Percentiles rank a stretch among this genome's conserved stretches.
phyloP scores from a whole-genome alignment of 35 echinoderm and acorn worm species.

The Holothuria glaberrima region DNA sequence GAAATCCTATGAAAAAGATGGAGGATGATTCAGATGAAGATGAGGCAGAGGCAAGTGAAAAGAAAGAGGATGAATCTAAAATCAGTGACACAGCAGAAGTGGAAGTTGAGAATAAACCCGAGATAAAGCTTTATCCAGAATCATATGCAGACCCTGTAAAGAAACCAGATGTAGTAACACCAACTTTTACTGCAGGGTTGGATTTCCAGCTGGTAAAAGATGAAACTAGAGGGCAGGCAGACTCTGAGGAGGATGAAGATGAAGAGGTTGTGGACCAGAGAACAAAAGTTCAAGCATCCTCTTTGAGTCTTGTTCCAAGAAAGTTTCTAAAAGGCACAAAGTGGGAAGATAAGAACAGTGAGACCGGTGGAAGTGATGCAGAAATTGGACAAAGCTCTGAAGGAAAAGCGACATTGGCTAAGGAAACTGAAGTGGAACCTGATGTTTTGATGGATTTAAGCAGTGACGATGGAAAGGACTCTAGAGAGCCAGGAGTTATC shows the following conservation, averaged over 20 bases:
- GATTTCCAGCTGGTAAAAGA: slow-evolving; percentile 47
- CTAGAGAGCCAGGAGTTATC: slow-evolving; percentile 36
- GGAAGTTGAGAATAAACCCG: neutral
- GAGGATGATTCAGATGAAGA: slow-evolving; percentile 36
- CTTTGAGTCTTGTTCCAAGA: slow-evolving; percentile 48
- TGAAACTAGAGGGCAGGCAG: slow-evolving; percentile 25
- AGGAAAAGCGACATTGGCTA: neutral
- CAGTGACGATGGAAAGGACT: slow-evolving; percentile 50
- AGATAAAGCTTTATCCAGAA: neutral
- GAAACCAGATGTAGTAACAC: neutral
- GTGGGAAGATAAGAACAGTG: slow-evolving; percentile 2
- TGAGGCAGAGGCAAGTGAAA: neutral
- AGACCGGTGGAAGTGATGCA: neutral
- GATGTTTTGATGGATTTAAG: slow-evolving; percentile 41
- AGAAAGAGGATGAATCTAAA: neutral
- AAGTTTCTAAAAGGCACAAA: slow-evolving; percentile 43
- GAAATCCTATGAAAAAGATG: slow-evolving; percentile 42
- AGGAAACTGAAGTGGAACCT: neutral
- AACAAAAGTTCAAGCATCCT: slow-evolving; percentile 19
- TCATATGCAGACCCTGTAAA: neutral
- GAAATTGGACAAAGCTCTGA: neutral
- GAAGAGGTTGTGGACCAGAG: neutral
- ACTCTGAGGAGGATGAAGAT: slow-evolving; percentile 47
- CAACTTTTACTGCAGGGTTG: neutral
- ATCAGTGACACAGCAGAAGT: neutral